Evolutionary conservation across 2,797 vertebrate species (phyloP).

Genomic region (Smutsia temminckii): DNA sequence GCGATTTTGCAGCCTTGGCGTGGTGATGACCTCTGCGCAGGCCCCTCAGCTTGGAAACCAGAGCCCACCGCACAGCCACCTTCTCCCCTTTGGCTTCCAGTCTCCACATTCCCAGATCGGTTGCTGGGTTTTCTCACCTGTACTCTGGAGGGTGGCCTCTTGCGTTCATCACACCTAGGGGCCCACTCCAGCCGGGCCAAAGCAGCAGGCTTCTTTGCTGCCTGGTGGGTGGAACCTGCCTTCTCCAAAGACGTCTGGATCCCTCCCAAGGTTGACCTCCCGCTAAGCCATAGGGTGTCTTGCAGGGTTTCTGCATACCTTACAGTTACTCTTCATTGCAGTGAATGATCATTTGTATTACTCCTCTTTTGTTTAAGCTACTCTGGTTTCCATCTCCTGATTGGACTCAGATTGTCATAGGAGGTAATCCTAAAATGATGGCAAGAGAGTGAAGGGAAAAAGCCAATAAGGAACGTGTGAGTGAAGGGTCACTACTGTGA

Average conservation of each 20-base stretch:
- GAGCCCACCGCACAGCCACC: not conserved
- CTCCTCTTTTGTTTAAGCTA: not conserved
- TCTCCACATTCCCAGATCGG: too few species aligned
- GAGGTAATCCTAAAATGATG: not conserved
- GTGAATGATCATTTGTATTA: not conserved
- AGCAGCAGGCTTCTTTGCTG: not conserved
- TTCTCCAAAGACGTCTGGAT: not conserved
- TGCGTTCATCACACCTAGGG: too few species aligned
- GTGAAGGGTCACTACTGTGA: not conserved
- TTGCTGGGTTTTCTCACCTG: not conserved
- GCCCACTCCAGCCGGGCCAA: not conserved
- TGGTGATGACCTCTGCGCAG: not conserved
- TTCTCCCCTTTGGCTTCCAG: rapidly evolving
- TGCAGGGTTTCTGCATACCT: not conserved
- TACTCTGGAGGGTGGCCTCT: not conserved
- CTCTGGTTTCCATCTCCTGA: not conserved
- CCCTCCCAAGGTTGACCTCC: not conserved
- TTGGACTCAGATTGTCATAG: not conserved
- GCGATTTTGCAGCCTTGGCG: not conserved
- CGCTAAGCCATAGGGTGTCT: not conserved
- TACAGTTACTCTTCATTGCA: not conserved
- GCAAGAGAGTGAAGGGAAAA: not conserved
- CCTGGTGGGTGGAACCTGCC: not conserved
- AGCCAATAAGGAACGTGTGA: not conserved
- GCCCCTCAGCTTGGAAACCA: not conserved